These are phyloP conservation scores for western clawed frog (Xenopus tropicalis) DNA, from an alignment of 2,113 vertebrate species.

Conservation along the genomic window DNA sequence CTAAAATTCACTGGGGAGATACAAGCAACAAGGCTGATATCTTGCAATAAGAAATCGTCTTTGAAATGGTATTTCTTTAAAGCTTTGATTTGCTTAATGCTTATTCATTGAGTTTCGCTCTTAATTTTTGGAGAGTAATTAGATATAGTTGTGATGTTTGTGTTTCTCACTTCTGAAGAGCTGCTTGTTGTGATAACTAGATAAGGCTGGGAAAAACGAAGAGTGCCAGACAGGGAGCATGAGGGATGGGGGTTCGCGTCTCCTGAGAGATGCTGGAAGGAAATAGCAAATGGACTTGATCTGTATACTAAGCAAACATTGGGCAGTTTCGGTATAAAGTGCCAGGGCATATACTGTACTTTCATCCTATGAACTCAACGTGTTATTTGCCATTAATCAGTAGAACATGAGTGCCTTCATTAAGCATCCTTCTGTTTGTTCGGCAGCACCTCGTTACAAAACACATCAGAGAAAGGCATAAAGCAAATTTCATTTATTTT, in stretches of 20 bases:
- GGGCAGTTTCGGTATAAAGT: conserved; percentile 13
- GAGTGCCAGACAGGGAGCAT: conserved; percentile 15
- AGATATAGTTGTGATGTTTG: conserved; percentile 28
- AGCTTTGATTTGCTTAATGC: not conserved
- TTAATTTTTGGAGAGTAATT: conserved; percentile 27
- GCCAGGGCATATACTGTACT: not conserved
- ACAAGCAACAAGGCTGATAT: too few species aligned
- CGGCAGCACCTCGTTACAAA: too few species aligned
- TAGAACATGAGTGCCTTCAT: not conserved
- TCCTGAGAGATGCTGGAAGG: not conserved
- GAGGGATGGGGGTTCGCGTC: conserved; percentile 4
- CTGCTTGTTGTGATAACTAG: conserved; percentile 21
- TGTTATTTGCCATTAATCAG: conserved; percentile 19
- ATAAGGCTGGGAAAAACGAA: conserved; percentile 19
- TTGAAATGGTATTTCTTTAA: not conserved
- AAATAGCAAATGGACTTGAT: not conserved
- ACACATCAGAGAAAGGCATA: conserved; percentile 46
- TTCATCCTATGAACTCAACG: not conserved
- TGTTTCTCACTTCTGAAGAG: conserved; percentile 9
- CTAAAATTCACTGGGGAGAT: too few species aligned
- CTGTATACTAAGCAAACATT: conserved; percentile 27
- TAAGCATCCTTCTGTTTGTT: too few species aligned
- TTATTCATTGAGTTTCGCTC: conserved; percentile 16
- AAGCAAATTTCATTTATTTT: conserved; percentile 75
- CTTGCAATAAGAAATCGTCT: too few species aligned